phyloP scores from a whole-genome alignment of 2,888 invertebrate species.

The Caenorhabditis virilis region DNA sequence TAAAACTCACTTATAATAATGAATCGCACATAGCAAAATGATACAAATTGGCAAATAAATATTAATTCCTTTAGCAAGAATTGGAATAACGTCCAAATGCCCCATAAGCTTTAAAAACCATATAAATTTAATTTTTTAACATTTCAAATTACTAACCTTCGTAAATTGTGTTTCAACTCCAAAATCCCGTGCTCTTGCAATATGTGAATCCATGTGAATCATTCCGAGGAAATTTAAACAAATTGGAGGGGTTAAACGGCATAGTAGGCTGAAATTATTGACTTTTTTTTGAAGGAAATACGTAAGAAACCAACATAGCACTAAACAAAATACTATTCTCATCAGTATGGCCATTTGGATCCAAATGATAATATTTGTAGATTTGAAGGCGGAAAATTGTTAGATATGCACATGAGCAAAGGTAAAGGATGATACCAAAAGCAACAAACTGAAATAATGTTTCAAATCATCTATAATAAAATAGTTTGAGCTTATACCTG shows the following conservation, averaged over 20 bases:
- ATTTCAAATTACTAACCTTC: constrained; percentile 72
- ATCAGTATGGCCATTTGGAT: constrained; percentile 96
- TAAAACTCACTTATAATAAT: constrained; percentile 70
- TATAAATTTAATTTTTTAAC: background rate
- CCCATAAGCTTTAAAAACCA: constrained; percentile 81
- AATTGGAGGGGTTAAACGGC: constrained; percentile 94
- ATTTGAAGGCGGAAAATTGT: constrained; percentile 94
- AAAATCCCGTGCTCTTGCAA: constrained; percentile 57
- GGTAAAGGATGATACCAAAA: constrained; percentile 86
- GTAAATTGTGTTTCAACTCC: constrained; percentile 85
- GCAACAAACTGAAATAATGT: constrained; percentile 79
- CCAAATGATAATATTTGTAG: constrained; percentile 93
- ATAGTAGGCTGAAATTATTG: constrained; percentile 71
- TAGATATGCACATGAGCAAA: constrained; percentile 96
- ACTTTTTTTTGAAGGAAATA: no score
- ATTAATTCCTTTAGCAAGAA: constrained; percentile 96
- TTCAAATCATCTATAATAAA: background rate
- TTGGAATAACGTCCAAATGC: constrained; percentile 95
- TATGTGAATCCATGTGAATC: constrained; percentile 90
- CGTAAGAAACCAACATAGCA: constrained; percentile 82
- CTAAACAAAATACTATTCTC: constrained; percentile 98
- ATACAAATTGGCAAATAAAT: constrained; percentile 98
- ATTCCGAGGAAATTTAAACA: constrained; percentile 96
- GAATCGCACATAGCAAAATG: constrained; percentile 86
- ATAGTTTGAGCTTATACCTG: constrained; percentile 73